A percentile compares a stretch with the other conserved stretches of the same genome.
phyloP scores from a whole-genome alignment of 2,797 vertebrate genomes.

The Crenichthys baileyi region DNA sequence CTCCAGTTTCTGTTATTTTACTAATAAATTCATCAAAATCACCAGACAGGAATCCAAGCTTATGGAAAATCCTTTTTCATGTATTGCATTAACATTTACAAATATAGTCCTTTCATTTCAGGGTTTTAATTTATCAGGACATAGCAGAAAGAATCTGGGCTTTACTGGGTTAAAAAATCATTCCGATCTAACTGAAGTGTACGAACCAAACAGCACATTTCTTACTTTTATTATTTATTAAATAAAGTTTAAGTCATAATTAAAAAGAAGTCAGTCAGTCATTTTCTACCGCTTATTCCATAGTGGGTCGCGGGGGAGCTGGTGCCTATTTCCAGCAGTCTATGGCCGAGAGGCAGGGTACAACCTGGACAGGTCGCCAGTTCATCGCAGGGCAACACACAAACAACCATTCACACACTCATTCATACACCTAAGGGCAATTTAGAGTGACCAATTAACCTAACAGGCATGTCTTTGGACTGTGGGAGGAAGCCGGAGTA shows the following conservation, averaged over 20 bases:
- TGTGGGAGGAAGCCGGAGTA: too few species aligned
- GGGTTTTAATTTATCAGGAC: not conserved
- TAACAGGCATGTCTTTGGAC: too few species aligned
- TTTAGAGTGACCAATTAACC: too few species aligned
- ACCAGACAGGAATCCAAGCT: not conserved
- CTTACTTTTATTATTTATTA: not conserved
- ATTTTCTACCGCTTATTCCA: too few species aligned
- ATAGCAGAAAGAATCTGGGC: not conserved
- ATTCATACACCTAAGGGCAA: too few species aligned
- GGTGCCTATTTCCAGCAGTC: too few species aligned
- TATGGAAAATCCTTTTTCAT: not conserved
- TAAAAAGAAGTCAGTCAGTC: too few species aligned
- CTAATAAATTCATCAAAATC: constrained; percentile 5
- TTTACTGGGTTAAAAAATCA: not conserved
- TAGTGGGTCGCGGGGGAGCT: too few species aligned
- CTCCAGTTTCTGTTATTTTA: not conserved
- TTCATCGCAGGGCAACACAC: too few species aligned
- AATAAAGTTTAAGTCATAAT: not conserved
- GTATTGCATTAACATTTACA: not conserved
- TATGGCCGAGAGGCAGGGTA: too few species aligned
- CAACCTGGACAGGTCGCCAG: too few species aligned
- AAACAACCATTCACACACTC: too few species aligned
- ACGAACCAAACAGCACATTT: not conserved
- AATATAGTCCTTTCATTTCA: not conserved
- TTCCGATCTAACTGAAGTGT: not conserved